Evolutionary conservation across 1,140 invertebrate genomes (phyloP).

Genomic region (Psilanteris sp.): DNA sequence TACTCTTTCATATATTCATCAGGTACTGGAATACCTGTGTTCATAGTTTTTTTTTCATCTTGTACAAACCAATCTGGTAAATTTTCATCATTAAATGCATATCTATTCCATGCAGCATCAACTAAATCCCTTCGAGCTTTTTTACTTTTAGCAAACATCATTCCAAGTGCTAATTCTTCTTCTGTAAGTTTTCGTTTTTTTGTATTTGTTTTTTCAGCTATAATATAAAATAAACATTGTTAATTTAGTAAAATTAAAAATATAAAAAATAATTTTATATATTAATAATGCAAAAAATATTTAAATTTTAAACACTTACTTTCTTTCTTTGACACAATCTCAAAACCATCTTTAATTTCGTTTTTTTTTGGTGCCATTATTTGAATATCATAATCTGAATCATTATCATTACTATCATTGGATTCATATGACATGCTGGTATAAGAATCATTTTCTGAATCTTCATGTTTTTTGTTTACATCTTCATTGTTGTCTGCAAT

Average conservation of each 20-base stretch:
- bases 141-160: slow-evolving; percentile 90
- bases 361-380: slow-evolving; percentile 76
- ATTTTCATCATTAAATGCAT: slow-evolving; percentile 91
- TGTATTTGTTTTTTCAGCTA: slow-evolving; percentile 79
- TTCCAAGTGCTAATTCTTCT: slow-evolving; percentile 92
- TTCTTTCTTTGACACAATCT: slow-evolving; percentile 83
- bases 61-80: slow-evolving; percentile 97
- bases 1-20: slow-evolving; percentile 85
- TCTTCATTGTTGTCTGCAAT: slow-evolving; percentile 74
- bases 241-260: not conserved
- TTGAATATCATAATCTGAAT: slow-evolving; percentile 71
- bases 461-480: slow-evolving; percentile 58
- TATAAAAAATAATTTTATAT: not conserved
- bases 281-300: slow-evolving; percentile 3
- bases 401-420: slow-evolving; percentile 75
- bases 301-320: slow-evolving; percentile 69
- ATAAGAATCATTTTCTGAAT: slow-evolving; percentile 31
- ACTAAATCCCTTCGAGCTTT: slow-evolving; percentile 92
- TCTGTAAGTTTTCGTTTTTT: slow-evolving; percentile 87
- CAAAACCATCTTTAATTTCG: slow-evolving; percentile 81
- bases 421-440: no score
- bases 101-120: slow-evolving; percentile 95
- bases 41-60: slow-evolving; percentile 96
- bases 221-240: slow-evolving; percentile 22
- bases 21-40: slow-evolving; percentile 87